Evolutionary conservation across 2,113 vertebrate species (phyloP).

Genomic region (Campylorhamphus procurvoides): DNA sequence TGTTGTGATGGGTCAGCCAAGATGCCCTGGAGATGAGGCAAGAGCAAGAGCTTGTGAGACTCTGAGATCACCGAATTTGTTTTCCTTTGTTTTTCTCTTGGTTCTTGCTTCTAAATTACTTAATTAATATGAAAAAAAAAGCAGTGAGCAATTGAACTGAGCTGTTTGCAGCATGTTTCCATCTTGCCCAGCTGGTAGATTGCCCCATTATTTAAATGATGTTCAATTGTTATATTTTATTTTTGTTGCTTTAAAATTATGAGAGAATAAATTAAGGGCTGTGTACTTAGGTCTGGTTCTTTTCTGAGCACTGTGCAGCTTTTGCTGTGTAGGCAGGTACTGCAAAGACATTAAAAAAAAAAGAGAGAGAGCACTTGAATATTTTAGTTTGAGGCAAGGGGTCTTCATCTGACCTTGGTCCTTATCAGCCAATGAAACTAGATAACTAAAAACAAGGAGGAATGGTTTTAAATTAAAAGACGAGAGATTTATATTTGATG

Average conservation of each 20-base stretch:
- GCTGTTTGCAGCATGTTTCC: constrained; percentile 7
- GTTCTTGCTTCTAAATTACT: constrained; percentile 37
- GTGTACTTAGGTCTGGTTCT: neutral
- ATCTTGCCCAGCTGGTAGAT: constrained; percentile 9
- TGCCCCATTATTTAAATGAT: neutral
- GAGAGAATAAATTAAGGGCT: neutral
- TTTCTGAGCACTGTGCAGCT: neutral
- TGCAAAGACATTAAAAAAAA: neutral
- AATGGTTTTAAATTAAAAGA: neutral
- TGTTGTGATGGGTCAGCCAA: constrained; percentile 24
- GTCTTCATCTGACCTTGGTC: neutral
- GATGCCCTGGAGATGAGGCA: constrained; percentile 10
- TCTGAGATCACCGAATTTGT: constrained; percentile 14
- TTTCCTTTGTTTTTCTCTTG: constrained; percentile 33
- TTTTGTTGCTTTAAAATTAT: neutral
- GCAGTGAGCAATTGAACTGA: constrained; percentile 13
- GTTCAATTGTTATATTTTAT: neutral
- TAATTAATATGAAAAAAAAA: constrained; percentile 33
- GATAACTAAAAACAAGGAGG: neutral
- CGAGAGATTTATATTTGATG: neutral
- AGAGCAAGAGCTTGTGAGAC: neutral
- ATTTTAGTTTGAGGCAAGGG: neutral
- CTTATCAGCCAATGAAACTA: neutral
- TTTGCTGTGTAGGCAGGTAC: neutral
- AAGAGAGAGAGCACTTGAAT: neutral